Conservation (phyloP, 2,113 vertebrate species). For the Gobio gobio region DNA sequence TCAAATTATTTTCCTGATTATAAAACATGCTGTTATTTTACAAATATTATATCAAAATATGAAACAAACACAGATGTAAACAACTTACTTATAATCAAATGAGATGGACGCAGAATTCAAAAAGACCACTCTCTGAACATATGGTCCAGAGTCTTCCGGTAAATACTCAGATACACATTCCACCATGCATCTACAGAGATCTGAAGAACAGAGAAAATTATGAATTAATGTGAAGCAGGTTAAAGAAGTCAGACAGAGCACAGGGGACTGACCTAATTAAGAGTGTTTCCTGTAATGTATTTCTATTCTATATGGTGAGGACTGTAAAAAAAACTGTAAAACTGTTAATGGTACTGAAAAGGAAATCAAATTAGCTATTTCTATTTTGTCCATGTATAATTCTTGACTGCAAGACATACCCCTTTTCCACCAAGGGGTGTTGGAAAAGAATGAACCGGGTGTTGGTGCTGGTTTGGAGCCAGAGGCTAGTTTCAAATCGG, state of each 20-base stretch:
- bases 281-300: not conserved
- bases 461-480: too few relatives aligned
- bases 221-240: conserved; percentile 1
- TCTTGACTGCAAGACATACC: not conserved
- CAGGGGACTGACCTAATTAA: not conserved
- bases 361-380: not conserved
- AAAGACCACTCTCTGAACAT: conserved; percentile 27
- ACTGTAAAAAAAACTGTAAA: not conserved
- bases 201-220: conserved; percentile 17
- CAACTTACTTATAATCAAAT: conserved; percentile 7
- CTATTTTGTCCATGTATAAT: not conserved
- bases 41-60: not conserved
- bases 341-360: not conserved
- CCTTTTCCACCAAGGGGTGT: too few relatives aligned
- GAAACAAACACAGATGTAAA: not conserved
- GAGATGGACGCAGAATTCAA: not conserved
- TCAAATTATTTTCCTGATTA: not conserved
- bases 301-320: not conserved
- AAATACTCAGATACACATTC: conserved; percentile 17
- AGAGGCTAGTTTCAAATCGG: too few relatives aligned
- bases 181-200: not conserved
- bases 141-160: not conserved
- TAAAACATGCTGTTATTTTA: not conserved
- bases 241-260: not conserved
- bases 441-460: too few relatives aligned